phyloP scores from a whole-genome alignment of 2,888 invertebrate species.

The Craniophora ligustri region DNA sequence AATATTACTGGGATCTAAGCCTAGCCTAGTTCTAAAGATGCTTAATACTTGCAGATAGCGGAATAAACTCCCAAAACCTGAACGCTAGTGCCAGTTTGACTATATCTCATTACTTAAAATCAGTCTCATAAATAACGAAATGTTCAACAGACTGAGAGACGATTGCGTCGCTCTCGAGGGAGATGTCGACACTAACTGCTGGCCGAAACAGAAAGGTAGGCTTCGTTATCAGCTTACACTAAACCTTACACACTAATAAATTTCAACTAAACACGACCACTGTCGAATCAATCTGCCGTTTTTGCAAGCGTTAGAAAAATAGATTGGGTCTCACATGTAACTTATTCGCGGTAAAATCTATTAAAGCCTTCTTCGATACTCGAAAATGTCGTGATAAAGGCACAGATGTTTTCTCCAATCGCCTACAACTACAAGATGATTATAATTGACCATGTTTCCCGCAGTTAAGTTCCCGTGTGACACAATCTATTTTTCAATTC shows the following conservation, averaged over 20 bases:
- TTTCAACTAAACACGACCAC: constrained; percentile 76
- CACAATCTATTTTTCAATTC: constrained; percentile 12
- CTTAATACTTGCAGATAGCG: background rate
- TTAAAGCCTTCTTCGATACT: background rate
- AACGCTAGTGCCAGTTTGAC: constrained; percentile 66
- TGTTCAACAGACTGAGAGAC: constrained; percentile 55
- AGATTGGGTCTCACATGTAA: background rate
- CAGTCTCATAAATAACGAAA: constrained; percentile 85
- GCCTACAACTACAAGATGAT: background rate
- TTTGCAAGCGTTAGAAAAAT: constrained; percentile 31
- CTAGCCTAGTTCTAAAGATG: too few relatives aligned
- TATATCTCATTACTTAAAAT: constrained; percentile 83
- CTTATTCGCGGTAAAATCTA: background rate
- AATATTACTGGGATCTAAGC: background rate
- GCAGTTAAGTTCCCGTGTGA: background rate
- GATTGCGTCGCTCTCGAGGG: constrained; percentile 40
- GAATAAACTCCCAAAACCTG: constrained; percentile 50
- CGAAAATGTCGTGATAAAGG: constrained; percentile 1
- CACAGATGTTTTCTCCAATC: constrained; percentile 15
- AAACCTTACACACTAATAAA: constrained; percentile 77
- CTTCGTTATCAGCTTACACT: constrained; percentile 70
- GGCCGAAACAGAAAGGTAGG: constrained; percentile 67
- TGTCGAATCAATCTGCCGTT: constrained; percentile 46
- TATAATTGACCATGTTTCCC: constrained; percentile 35
- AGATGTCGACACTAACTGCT: constrained; percentile 59